Conservation (phyloP, 1,140 invertebrate species). For the Leucophenga varia region DNA sequence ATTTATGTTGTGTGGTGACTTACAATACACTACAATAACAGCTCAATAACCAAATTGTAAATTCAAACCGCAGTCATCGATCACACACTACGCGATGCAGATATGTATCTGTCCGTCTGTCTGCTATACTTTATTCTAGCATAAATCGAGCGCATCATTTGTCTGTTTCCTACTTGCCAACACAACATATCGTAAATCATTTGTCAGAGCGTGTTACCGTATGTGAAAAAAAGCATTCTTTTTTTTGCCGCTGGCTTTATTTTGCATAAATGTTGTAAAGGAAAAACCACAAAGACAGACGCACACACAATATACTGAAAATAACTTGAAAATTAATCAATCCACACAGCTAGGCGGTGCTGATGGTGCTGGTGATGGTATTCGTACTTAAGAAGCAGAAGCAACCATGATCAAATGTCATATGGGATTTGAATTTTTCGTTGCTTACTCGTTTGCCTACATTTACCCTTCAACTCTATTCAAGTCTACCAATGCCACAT, state of each 20-base stretch:
- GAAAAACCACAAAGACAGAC: neutral
- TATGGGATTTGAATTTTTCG: conserved; percentile 1
- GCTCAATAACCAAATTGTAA: too few species aligned
- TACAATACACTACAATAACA: too few species aligned
- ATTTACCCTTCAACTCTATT: too few species aligned
- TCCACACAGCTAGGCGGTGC: neutral
- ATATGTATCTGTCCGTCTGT: neutral
- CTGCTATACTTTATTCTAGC: neutral
- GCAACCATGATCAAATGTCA: conserved; percentile 39
- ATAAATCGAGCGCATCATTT: too few species aligned
- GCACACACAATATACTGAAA: conserved; percentile 22
- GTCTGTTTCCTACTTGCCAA: neutral
- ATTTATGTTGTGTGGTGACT: too few species aligned
- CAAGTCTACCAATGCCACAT: conserved; percentile 16
- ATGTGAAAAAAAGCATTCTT: too few species aligned
- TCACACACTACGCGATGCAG: neutral
- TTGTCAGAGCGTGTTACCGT: too few species aligned
- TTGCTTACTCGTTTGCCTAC: too few species aligned
- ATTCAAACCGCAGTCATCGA: too few species aligned
- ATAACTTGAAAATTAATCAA: conserved; percentile 13
- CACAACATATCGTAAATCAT: conserved; percentile 4
- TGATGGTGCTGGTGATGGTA: conserved; percentile 11
- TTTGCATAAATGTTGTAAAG: too few species aligned
- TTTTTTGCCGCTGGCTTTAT: too few species aligned
- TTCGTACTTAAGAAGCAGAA: conserved; percentile 7